Percentiles rank a stretch among this genome's conserved stretches.
Conservation (phyloP, 2,797 vertebrate species). For the Aphelocoma californica region DNA sequence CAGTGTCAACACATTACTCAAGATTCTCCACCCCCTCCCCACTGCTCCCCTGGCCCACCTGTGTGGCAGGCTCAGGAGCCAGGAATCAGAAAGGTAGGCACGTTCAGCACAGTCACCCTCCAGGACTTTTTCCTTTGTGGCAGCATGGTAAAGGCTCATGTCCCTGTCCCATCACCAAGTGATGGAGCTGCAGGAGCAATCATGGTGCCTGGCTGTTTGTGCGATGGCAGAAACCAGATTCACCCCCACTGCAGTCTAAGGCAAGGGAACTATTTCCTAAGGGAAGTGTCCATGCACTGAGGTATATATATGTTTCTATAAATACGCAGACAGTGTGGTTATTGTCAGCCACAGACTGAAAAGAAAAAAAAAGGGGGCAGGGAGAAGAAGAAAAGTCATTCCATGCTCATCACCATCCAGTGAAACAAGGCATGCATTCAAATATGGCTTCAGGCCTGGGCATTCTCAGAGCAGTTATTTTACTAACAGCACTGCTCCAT, state of each 20-base stretch:
- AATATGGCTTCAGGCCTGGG: not conserved
- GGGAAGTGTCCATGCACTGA: accelerated
- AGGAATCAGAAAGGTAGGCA: not conserved
- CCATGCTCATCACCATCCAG: not conserved
- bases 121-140: not conserved
- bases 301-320: not conserved
- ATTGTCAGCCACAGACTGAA: not conserved
- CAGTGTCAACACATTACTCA: not conserved
- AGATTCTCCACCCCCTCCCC: not conserved
- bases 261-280: not conserved
- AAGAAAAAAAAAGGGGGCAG: accelerated
- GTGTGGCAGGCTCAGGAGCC: not conserved
- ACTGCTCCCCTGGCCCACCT: not conserved
- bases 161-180: accelerated
- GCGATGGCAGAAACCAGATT: not conserved
- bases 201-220: accelerated
- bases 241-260: accelerated
- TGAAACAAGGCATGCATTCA: not conserved
- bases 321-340: not conserved
- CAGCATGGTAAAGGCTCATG: not conserved
- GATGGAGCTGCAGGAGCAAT: not conserved
- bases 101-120: not conserved
- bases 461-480: not conserved
- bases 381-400: not conserved
- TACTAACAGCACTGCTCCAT: not conserved